Evolutionary conservation across 53 echinoderm and acorn worm genomes (phyloP).

Genomic region (Patiria pectinifera): DNA sequence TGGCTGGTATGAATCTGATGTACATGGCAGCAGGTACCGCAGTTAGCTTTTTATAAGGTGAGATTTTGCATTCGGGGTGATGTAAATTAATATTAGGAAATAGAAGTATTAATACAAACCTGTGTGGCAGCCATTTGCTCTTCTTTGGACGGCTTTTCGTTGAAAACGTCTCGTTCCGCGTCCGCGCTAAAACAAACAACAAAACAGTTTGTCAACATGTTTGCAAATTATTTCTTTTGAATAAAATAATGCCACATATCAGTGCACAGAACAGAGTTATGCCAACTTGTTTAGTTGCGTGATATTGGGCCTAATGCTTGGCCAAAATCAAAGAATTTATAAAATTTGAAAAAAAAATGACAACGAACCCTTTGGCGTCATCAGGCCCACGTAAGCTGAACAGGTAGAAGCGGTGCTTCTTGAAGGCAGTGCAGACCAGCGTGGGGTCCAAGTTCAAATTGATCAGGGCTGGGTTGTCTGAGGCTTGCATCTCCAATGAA

Average conservation of each 20-base stretch:
- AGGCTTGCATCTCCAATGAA: conserved; percentile 94
- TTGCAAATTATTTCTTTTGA: neutral
- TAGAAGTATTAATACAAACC: conserved; percentile 40
- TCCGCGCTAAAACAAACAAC: conserved; percentile 74
- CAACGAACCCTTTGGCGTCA: conserved; percentile 84
- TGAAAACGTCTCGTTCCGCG: conserved; percentile 96
- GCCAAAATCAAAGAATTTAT: neutral
- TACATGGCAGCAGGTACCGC: too few relatives aligned
- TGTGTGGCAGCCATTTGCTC: conserved; percentile 97
- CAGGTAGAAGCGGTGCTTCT: conserved; percentile 95
- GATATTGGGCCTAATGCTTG: neutral
- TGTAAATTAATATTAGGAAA: neutral
- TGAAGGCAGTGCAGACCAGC: conserved; percentile 95
- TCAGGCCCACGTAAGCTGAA: conserved; percentile 88
- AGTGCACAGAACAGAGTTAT: neutral
- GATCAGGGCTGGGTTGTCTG: conserved; percentile 89
- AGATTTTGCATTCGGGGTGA: too few relatives aligned
- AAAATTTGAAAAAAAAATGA: neutral
- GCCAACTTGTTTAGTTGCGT: too few relatives aligned
- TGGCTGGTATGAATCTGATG: too few relatives aligned
- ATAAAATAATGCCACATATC: neutral
- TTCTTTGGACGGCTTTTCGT: conserved; percentile 98
- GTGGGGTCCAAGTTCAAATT: conserved; percentile 78
- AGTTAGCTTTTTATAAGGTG: too few relatives aligned
- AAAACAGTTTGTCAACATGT: neutral